Evolutionary conservation across 2,797 vertebrate species (phyloP).

Genomic region (Poecilia gillii): DNA sequence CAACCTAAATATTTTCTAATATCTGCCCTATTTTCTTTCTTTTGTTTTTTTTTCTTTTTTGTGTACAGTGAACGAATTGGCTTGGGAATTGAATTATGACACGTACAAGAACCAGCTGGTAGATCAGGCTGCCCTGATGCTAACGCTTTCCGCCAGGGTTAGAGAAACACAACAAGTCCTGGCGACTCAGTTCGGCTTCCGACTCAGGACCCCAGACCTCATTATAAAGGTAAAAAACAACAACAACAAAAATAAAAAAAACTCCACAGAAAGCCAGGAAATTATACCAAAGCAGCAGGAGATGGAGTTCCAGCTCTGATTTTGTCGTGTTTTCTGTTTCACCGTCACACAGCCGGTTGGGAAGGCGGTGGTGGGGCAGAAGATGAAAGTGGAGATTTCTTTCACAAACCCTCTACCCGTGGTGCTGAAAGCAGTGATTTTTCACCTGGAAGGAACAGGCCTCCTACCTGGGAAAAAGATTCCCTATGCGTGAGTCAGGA

Average conservation of each 20-base stretch:
- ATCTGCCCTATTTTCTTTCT: neutral
- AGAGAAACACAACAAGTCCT: slow-evolving; percentile 81
- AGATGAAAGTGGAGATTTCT: slow-evolving; percentile 84
- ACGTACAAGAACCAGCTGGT: slow-evolving; percentile 85
- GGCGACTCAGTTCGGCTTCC: slow-evolving; percentile 89
- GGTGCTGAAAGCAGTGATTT: slow-evolving; percentile 79
- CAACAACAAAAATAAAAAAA: too few relatives aligned
- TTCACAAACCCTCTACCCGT: slow-evolving; percentile 88
- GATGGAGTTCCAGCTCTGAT: slow-evolving; percentile 5
- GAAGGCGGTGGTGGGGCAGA: slow-evolving; percentile 75
- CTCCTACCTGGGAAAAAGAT: slow-evolving; percentile 76
- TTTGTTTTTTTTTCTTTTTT: neutral
- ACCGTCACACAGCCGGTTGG: slow-evolving; percentile 65
- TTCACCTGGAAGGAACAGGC: slow-evolving; percentile 89
- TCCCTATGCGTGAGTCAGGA: slow-evolving; percentile 55
- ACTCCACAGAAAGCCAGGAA: neutral
- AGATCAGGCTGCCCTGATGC: slow-evolving; percentile 89
- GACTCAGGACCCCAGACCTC: slow-evolving; percentile 88
- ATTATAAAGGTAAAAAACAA: slow-evolving; percentile 78
- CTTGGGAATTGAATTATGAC: slow-evolving; percentile 73
- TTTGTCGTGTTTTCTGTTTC: neutral
- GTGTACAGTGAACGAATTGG: slow-evolving; percentile 66
- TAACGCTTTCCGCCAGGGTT: slow-evolving; percentile 81
- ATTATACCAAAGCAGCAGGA: neutral
- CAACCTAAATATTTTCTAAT: neutral